Evolutionary conservation across 2,113 vertebrate genomes (phyloP).

Genomic region (Carassius auratus): DNA sequence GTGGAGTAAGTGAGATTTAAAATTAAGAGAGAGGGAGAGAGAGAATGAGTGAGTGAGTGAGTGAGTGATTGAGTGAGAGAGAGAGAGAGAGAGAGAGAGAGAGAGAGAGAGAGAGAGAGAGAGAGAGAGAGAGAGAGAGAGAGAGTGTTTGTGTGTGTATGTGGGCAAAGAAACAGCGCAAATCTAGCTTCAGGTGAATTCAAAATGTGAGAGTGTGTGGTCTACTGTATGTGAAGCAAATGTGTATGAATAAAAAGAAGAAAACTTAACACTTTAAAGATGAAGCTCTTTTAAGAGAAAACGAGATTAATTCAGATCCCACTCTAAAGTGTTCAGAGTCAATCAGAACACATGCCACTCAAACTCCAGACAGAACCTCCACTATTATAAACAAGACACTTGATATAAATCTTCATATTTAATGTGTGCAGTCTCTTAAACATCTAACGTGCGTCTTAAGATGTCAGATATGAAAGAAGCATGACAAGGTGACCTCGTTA

Average conservation of each 20-base stretch:
- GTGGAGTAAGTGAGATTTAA: no score
- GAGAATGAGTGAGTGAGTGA: no score
- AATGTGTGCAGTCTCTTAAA: slow-evolving; percentile 26
- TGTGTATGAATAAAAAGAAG: not conserved
- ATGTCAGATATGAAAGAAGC: slow-evolving; percentile 30
- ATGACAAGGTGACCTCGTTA: slow-evolving; percentile 39
- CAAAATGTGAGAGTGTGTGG: slow-evolving; percentile 28
- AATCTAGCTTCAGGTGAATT: not conserved
- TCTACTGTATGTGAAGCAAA: slow-evolving; percentile 9
- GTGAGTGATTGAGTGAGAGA: no score
- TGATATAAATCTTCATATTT: slow-evolving; percentile 15
- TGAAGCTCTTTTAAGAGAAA: not conserved
- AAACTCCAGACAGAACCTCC: slow-evolving; percentile 30
- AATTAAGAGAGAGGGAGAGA: no score
- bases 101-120: no score
- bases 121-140: no score
- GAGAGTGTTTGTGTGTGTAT: no score
- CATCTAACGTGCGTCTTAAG: slow-evolving; percentile 33
- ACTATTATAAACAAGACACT: slow-evolving; percentile 25
- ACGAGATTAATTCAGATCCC: slow-evolving; percentile 3
- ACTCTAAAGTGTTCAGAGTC: slow-evolving; percentile 27
- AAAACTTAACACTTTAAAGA: not conserved
- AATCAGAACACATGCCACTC: slow-evolving; percentile 12
- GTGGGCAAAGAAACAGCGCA: not conserved
- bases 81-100: no score